phyloP scores from a whole-genome alignment of 2,113 vertebrate species.

The Camelus dromedarius region DNA sequence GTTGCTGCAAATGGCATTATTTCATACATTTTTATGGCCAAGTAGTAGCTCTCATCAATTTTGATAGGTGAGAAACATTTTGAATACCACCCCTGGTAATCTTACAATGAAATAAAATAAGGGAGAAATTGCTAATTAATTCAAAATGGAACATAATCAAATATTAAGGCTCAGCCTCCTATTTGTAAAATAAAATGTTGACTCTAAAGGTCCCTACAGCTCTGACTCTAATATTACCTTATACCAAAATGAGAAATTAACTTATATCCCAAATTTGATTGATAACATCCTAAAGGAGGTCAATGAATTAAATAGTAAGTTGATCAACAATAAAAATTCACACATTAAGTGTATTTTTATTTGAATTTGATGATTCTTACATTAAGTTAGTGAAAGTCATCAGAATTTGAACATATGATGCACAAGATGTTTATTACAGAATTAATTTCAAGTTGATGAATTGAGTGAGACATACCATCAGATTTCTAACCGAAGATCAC shows the following conservation, averaged over 20 bases:
- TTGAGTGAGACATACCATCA: background rate
- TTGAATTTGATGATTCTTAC: background rate
- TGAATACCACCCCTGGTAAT: background rate
- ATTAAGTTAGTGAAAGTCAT: background rate
- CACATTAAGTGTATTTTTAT: background rate
- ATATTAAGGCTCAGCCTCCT: background rate
- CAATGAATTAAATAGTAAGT: background rate
- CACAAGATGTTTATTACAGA: background rate
- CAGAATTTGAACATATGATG: background rate
- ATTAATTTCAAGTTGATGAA: constrained; percentile 44
- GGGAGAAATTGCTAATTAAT: background rate
- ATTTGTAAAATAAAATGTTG: constrained; percentile 4
- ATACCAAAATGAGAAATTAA: constrained; percentile 9
- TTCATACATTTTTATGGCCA: too few species aligned
- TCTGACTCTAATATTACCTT: background rate
- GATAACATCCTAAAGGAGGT: background rate
- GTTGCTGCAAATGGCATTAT: too few species aligned
- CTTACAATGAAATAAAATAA: background rate
- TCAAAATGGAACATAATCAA: background rate
- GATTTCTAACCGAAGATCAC: background rate
- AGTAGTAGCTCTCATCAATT: background rate
- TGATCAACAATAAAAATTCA: constrained; percentile 10
- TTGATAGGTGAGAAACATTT: background rate
- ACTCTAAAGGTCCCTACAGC: background rate
- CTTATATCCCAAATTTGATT: constrained; percentile 26